Evolutionary conservation across 2,113 vertebrate species (phyloP), one percentile per base, ranked within the genome.

Genomic region (Python bivittatus): DNA sequence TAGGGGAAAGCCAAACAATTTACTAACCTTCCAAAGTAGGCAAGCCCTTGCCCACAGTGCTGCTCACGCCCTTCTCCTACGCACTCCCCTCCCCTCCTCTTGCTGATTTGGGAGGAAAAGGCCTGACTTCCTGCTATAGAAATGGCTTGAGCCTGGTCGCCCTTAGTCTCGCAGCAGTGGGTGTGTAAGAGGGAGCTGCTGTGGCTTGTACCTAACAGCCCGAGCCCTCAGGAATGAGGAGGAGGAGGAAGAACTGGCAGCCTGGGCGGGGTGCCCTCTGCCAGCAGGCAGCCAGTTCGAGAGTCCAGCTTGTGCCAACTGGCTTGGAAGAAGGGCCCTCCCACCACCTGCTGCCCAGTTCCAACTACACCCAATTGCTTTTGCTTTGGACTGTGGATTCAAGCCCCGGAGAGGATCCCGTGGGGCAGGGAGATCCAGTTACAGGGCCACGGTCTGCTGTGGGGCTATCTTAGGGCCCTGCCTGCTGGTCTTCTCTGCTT

Each of bases 71-170:
- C 79, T 84, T 27, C 60, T 86, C 92, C 83, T 88, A 25, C 3
- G 54, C 68, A 25, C 83, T 57, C 88, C 88, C 20, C 92, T 84
- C 60, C 72, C 72, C 33, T 79, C n/a, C 52, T 42, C 83, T 86
- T 84, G 56, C 27, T 44, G 84, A 27, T 48, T 44, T 79, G 33
- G 68, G 53, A 72, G 88, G 88, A 87, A 93, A 90, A 93, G 88
- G 88, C 60, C 88, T 79, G 17, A 90, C 52, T 93, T 90, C 92
- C 92, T 93, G 88, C 88, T 84, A 90, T 93, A 93, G 92, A 90
- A 93, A 93, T 90, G 88, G 88, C 88, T 38, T 86, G 38, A 33
- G 88, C 88, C 83, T 52, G n/a, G 25, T 58, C 89, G 84, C 61
- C 83, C 54, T 86, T 60, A 52, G 86, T 58, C 86, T 84, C 56